phyloP scores from a whole-genome alignment of 2,888 invertebrate species.

The Stegophylla sp. region DNA sequence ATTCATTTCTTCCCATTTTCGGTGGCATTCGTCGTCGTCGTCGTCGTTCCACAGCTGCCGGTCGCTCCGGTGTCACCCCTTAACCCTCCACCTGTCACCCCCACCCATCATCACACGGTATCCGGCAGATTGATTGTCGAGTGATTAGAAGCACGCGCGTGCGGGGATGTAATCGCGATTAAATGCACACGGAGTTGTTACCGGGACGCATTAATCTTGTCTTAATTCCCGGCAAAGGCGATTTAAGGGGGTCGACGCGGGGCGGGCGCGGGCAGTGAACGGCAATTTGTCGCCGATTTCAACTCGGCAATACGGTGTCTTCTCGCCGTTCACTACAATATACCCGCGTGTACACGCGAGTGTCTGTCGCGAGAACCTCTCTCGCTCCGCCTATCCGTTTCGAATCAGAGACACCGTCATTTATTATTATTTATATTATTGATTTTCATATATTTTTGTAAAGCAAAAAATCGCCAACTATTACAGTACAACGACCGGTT shows the following conservation, averaged over 20 bases:
- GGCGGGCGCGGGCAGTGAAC: neutral
- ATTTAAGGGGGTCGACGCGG: neutral
- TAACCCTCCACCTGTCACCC: too few species aligned
- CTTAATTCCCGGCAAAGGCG: constrained; percentile 44
- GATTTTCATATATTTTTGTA: too few species aligned
- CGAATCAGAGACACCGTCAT: too few species aligned
- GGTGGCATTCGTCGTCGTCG: neutral
- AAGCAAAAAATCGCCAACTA: too few species aligned
- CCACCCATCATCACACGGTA: too few species aligned
- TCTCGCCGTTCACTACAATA: neutral
- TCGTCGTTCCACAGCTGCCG: neutral
- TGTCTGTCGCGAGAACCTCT: too few species aligned
- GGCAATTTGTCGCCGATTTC: constrained; percentile 49
- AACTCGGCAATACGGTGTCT: constrained; percentile 25
- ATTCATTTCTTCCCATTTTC: constrained; percentile 19
- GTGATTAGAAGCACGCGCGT: constrained; percentile 14
- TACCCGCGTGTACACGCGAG: neutral
- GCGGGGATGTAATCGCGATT: constrained; percentile 45
- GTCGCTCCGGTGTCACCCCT: neutral
- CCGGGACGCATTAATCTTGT: constrained; percentile 49
- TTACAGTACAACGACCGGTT: too few species aligned
- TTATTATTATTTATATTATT: too few species aligned
- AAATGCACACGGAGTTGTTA: constrained; percentile 48
- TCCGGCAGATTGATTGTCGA: constrained; percentile 46
- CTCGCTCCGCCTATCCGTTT: too few species aligned